A percentile compares a stretch with the other conserved stretches of the same genome.
phyloP scores from a whole-genome alignment of 2,888 invertebrate species.

The Muschampia plurimacula region DNA sequence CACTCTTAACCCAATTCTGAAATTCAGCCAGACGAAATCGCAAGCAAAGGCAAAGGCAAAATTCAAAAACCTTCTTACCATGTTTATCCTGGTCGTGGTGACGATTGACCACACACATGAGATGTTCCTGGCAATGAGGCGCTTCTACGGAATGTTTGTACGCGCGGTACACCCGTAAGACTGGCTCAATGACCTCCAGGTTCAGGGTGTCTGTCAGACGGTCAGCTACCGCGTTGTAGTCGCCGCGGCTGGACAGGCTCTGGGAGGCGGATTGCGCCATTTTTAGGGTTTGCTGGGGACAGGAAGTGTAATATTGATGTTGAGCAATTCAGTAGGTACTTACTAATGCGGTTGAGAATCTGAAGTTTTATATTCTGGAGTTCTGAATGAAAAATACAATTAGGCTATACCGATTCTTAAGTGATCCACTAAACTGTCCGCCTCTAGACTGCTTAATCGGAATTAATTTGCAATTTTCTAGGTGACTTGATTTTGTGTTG shows the following conservation, averaged over 20 bases:
- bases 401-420: too few relatives aligned
- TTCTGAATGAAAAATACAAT: too few relatives aligned
- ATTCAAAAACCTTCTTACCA: conserved; percentile 52
- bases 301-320: background rate
- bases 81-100: conserved; percentile 83
- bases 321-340: too few relatives aligned
- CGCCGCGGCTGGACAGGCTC: conserved; percentile 86
- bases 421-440: too few relatives aligned
- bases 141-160: conserved; percentile 89
- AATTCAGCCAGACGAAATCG: too few relatives aligned
- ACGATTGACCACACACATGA: conserved; percentile 91
- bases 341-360: too few relatives aligned
- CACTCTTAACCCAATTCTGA: too few relatives aligned
- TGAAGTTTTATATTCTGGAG: too few relatives aligned
- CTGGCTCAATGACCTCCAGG: conserved; percentile 92
- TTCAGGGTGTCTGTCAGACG: conserved; percentile 92
- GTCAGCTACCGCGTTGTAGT: conserved; percentile 90
- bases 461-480: too few relatives aligned
- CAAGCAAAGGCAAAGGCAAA: background rate
- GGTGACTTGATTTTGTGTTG: too few relatives aligned
- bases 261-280: conserved; percentile 89
- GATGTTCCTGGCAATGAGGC: conserved; percentile 91
- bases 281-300: conserved; percentile 87
- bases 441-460: too few relatives aligned
- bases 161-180: conserved; percentile 92